Evolutionary conservation across 2,113 vertebrate genomes (phyloP).

Genomic region (Odocoileus virginianus): DNA sequence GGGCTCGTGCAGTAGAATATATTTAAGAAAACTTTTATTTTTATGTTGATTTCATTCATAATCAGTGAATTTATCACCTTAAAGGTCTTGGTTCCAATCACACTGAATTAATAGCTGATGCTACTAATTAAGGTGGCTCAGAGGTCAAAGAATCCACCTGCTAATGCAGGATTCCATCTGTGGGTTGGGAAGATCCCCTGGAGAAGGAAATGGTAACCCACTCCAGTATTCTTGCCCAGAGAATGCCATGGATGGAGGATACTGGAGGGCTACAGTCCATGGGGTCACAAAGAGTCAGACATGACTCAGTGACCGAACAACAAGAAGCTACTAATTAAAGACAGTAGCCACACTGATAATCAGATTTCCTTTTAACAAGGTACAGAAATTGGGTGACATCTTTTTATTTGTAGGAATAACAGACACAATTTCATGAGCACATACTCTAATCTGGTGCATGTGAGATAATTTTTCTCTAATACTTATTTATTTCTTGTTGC

Average conservation of each 20-base stretch:
- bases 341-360: neutral
- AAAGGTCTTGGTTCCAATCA: neutral
- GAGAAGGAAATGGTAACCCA: neutral
- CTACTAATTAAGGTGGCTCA: neutral
- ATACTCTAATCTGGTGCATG: neutral
- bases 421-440: neutral
- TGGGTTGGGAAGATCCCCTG: neutral
- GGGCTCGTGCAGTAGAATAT: neutral
- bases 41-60: slow-evolving; percentile 7
- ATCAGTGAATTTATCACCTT: neutral
- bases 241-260: neutral
- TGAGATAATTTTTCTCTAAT: neutral
- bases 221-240: neutral
- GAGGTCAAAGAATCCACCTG: neutral
- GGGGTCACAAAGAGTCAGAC: neutral
- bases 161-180: neutral
- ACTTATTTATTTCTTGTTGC: neutral
- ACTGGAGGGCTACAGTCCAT: neutral
- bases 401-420: neutral
- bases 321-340: neutral
- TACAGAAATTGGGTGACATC: neutral
- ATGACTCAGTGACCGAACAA: neutral
- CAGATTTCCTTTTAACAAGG: neutral
- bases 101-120: neutral
- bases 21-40: neutral